Evolutionary conservation across 1,140 invertebrate genomes (phyloP).

Genomic region (Phocides pigmalion): DNA sequence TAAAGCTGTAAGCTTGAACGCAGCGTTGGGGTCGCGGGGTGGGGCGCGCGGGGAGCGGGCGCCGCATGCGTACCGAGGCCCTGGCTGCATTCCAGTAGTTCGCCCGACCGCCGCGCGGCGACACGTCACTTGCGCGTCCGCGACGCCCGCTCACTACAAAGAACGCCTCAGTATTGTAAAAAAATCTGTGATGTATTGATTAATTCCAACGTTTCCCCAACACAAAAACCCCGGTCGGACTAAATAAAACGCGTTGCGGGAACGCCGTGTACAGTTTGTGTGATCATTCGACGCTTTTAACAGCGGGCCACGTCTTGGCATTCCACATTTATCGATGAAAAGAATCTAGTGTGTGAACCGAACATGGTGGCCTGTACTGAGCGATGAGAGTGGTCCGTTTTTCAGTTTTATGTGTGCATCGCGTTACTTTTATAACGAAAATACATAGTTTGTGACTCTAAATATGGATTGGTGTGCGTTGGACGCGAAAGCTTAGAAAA

Average conservation of each 20-base stretch:
- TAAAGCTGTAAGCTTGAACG: slow-evolving; percentile 66
- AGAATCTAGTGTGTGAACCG: slow-evolving; percentile 75
- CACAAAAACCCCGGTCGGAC: slow-evolving; percentile 49
- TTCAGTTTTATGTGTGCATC: slow-evolving; percentile 69
- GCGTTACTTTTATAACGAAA: slow-evolving; percentile 52
- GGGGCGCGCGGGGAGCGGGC: slow-evolving; percentile 46
- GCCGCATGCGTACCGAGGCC: slow-evolving; percentile 71
- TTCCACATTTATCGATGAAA: slow-evolving; percentile 82
- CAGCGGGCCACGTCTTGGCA: slow-evolving; percentile 76
- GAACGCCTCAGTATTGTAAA: slow-evolving; percentile 81
- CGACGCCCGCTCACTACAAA: slow-evolving; percentile 77
- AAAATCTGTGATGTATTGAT: slow-evolving; percentile 84
- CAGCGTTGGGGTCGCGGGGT: slow-evolving; percentile 49
- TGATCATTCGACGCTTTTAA: slow-evolving; percentile 55
- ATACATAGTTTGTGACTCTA: slow-evolving; percentile 53
- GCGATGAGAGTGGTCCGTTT: slow-evolving; percentile 64
- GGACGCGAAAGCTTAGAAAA: slow-evolving; percentile 47
- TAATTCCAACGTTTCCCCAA: slow-evolving; percentile 75
- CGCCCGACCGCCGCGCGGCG: slow-evolving; percentile 68
- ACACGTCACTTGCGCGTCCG: slow-evolving; percentile 49
- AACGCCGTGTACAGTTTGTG: slow-evolving; percentile 46
- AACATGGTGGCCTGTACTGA: slow-evolving; percentile 75
- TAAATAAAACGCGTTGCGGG: slow-evolving; percentile 41
- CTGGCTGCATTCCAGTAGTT: slow-evolving; percentile 77
- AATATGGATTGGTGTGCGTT: slow-evolving; percentile 76